Evolutionary conservation across 2,797 vertebrate species (phyloP).

Genomic region (Falco columbarius): DNA sequence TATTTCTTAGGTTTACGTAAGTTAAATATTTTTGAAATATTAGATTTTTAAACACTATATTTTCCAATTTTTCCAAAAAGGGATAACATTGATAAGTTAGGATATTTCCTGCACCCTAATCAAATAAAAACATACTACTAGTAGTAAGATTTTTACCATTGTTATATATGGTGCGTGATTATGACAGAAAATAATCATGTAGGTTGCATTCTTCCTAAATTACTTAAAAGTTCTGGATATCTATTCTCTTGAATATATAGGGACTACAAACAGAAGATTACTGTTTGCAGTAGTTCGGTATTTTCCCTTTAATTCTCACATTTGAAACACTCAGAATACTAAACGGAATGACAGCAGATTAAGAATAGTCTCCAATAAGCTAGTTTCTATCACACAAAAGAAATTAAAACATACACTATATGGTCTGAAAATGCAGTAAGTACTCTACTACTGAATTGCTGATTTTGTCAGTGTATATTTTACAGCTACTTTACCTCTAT

Average conservation of each 20-base stretch:
- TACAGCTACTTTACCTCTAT: conserved; percentile 10
- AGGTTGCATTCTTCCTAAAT: neutral
- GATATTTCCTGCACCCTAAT: neutral
- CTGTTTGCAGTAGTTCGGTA: neutral
- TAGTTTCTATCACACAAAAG: neutral
- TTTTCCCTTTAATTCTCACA: neutral
- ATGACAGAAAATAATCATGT: neutral
- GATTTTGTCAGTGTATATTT: neutral
- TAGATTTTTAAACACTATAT: neutral
- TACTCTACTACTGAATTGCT: neutral
- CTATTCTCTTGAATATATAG: neutral
- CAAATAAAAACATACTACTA: neutral
- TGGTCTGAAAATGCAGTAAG: too few species aligned
- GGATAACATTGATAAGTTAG: neutral
- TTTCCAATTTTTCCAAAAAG: neutral
- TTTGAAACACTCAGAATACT: neutral
- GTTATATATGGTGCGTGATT: neutral
- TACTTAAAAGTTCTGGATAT: neutral
- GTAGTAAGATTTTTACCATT: neutral
- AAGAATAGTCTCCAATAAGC: neutral
- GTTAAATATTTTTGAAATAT: neutral
- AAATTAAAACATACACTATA: neutral
- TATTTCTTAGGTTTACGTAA: neutral
- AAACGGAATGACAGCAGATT: neutral
- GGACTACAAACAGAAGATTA: neutral